Percentiles rank a stretch among this genome's conserved stretches.
These are phyloP conservation scores for Alethe diademata DNA, from an alignment of 2,113 vertebrate species.

Conservation along the genomic window DNA sequence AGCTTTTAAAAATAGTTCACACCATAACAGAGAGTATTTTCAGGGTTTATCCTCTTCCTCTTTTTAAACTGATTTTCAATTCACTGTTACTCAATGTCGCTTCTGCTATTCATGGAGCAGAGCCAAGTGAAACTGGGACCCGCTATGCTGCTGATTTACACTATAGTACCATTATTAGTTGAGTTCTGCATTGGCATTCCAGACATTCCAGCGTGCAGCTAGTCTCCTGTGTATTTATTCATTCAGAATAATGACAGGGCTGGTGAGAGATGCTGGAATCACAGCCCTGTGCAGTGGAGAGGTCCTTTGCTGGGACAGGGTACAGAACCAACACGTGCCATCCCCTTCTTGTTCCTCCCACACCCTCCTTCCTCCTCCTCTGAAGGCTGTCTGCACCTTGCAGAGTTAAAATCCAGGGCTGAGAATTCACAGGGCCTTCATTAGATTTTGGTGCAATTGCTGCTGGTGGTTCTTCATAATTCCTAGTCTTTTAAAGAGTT, in stretches of 20 bases:
- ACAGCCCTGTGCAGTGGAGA: background rate
- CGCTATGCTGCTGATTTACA: conserved; percentile 50
- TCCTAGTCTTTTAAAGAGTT: background rate
- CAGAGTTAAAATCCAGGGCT: background rate
- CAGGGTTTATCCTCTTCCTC: conserved; percentile 60
- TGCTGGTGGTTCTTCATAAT: background rate
- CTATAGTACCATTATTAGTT: conserved; percentile 60
- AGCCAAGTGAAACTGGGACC: conserved; percentile 56
- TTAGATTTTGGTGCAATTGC: background rate
- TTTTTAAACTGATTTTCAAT: conserved; percentile 62
- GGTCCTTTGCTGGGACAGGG: background rate
- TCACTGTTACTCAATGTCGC: conserved; percentile 51
- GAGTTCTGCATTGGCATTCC: conserved; percentile 52
- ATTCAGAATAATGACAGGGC: conserved; percentile 44
- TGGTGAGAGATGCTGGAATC: background rate
- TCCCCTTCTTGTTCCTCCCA: background rate
- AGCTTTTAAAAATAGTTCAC: conserved; percentile 57
- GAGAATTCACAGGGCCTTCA: background rate
- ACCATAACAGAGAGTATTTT: conserved; percentile 43
- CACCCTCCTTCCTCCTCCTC: background rate
- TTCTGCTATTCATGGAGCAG: conserved; percentile 65
- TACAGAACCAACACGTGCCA: accelerated
- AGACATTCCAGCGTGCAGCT: conserved; percentile 32
- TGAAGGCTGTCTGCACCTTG: background rate
- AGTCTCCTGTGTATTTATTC: conserved; percentile 46